Evolutionary conservation across 1,140 invertebrate species (phyloP), one percentile per base, ranked within the genome.

Genomic region (Panagrolaimus sp.): DNA sequence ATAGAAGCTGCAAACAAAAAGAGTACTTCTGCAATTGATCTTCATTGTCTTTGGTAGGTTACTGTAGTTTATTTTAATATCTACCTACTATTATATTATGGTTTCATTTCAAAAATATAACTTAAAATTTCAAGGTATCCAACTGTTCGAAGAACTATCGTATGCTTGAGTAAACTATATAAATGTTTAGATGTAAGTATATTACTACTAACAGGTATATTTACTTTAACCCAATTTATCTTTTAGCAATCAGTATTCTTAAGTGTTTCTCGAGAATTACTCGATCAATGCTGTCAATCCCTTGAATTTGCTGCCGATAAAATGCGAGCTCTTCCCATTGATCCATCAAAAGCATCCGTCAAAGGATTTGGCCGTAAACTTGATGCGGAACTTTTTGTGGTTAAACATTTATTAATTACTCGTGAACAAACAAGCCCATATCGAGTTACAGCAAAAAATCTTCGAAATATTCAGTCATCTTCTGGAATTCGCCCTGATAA

Each of bases 1-100:
- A 4, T 38, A 7, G 31, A 38, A 38, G 42, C 42, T 23, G 43
- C 42, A 38, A 23, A 65, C 5, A 25, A 25, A 31, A 20, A 42
- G 20, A 65, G 71, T 65, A 69, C 46, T 80, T 94, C 92, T 0
- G 92, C 93, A 0, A 93, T 94, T 25, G 95, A 98, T 86, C 85
- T 97, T 9, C 96, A 98, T 85, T 96, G 95, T 0, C 96, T 98
- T 93, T 99, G 96, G 96, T 98, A 96, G 86, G 95, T 95, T 38
- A 38, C 31, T 38, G 31, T 38, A 38, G 31, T n/a, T n/a, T n/a
- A n/a, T n/a, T n/a, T n/a, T n/a, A n/a, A n/a, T n/a, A n/a, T n/a
- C n/a, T n/a, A n/a, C n/a, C n/a, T n/a, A n/a, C n/a, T n/a, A n/a
- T n/a, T n/a, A n/a, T n/a, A n/a, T n/a, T n/a, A n/a, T n/a, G n/a